phyloP scores from a whole-genome alignment of 2,888 invertebrate genomes.

The Dolomedes plantarius region DNA sequence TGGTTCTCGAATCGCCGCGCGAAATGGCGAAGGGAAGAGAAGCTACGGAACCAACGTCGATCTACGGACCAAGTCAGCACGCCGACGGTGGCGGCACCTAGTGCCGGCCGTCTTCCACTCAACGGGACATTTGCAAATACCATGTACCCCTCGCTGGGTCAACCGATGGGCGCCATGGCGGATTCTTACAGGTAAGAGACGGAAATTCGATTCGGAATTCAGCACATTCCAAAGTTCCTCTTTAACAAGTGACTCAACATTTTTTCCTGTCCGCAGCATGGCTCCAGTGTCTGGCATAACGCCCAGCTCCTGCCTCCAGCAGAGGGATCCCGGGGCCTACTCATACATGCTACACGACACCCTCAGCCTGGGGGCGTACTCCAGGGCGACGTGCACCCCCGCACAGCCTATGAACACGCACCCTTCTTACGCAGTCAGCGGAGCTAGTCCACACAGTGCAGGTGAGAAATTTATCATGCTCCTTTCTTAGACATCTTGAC shows the following conservation, averaged over 20 bases:
- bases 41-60: constrained; percentile 90
- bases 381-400: constrained; percentile 75
- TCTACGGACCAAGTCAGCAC: constrained; percentile 78
- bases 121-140: constrained; percentile 72
- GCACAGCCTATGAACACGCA: constrained; percentile 73
- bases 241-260: too few species aligned
- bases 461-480: constrained; percentile 36
- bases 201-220: constrained; percentile 68
- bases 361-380: constrained; percentile 68
- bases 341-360: constrained; percentile 79
- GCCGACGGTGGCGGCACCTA: constrained; percentile 77
- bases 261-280: constrained; percentile 75
- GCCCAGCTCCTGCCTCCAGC: constrained; percentile 78
- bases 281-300: constrained; percentile 81
- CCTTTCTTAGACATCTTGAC: too few species aligned
- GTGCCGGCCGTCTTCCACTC: constrained; percentile 76
- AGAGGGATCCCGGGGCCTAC: constrained; percentile 80
- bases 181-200: constrained; percentile 86
- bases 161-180: constrained; percentile 82
- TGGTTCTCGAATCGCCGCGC: constrained; percentile 98
- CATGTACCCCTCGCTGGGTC: constrained; percentile 85
- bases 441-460: constrained; percentile 70
- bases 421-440: constrained; percentile 69
- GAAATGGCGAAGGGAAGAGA: constrained; percentile 97
- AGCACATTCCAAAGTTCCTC: constrained; percentile 78